phyloP scores from a whole-genome alignment of 2,113 vertebrate genomes.

The Oreocharis arfaki region DNA sequence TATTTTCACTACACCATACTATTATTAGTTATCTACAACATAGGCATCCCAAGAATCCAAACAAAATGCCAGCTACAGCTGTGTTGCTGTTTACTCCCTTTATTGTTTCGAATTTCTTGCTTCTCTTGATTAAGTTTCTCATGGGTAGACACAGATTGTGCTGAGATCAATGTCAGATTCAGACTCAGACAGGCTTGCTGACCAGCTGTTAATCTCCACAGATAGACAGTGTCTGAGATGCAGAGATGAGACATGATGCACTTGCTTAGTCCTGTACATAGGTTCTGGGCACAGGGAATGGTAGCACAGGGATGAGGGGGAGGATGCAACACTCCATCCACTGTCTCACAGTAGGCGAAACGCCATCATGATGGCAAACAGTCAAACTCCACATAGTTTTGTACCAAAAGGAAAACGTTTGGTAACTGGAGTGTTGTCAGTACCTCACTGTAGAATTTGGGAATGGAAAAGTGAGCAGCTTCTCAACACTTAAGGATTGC shows the following conservation, averaged over 20 bases:
- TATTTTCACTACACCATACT: no score
- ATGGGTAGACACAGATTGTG: no score
- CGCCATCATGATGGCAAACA: not conserved
- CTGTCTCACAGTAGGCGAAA: not conserved
- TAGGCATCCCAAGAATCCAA: no score
- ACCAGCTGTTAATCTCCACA: no score
- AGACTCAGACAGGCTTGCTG: no score
- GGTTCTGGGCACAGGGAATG: not conserved
- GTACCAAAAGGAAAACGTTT: not conserved
- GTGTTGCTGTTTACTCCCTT: no score
- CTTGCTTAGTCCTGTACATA: not conserved
- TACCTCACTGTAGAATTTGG: not conserved
- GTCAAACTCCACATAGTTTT: not conserved
- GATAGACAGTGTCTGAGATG: not conserved
- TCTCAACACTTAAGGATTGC: not conserved
- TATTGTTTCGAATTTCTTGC: no score
- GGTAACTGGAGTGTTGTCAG: not conserved
- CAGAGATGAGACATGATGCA: not conserved
- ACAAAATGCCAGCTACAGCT: no score
- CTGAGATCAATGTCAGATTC: no score
- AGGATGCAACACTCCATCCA: not conserved
- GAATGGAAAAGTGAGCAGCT: not conserved
- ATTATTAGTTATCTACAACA: no score
- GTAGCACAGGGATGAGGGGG: not conserved
- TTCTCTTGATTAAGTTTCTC: no score